A percentile compares a stretch with the other conserved stretches of the same genome.
Conservation (phyloP, 2,113 vertebrate species). For the Pelmatolapia mariae region DNA sequence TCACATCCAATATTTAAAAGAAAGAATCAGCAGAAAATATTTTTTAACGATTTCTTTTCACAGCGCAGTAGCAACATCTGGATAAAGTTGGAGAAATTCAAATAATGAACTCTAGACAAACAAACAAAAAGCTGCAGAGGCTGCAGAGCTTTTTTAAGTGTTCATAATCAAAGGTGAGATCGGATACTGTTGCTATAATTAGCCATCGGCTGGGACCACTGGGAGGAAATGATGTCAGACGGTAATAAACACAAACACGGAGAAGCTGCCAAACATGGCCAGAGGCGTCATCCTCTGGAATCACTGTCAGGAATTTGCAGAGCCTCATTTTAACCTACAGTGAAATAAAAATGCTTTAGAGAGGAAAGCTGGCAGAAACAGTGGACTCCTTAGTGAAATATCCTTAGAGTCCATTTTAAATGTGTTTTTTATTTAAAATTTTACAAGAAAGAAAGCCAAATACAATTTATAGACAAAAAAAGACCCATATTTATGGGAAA, state of each 20-base stretch:
- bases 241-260: background rate
- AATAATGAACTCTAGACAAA: background rate
- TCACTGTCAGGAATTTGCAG: background rate
- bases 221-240: constrained; percentile 14
- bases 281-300: background rate
- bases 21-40: background rate
- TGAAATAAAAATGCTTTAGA: background rate
- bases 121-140: background rate
- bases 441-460: background rate
- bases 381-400: background rate
- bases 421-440: background rate
- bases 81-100: background rate
- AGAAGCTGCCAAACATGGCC: background rate
- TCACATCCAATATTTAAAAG: background rate
- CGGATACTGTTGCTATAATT: constrained; percentile 15
- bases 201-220: background rate
- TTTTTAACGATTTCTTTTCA: background rate
- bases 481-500: accelerated
- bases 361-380: background rate
- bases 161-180: background rate
- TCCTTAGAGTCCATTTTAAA: background rate
- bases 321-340: background rate
- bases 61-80: background rate
- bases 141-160: background rate
- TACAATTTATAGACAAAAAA: background rate